Base-by-base conservation (phyloP, 2,113 vertebrate genomes). In the Henicopernis longicauda region DNA sequence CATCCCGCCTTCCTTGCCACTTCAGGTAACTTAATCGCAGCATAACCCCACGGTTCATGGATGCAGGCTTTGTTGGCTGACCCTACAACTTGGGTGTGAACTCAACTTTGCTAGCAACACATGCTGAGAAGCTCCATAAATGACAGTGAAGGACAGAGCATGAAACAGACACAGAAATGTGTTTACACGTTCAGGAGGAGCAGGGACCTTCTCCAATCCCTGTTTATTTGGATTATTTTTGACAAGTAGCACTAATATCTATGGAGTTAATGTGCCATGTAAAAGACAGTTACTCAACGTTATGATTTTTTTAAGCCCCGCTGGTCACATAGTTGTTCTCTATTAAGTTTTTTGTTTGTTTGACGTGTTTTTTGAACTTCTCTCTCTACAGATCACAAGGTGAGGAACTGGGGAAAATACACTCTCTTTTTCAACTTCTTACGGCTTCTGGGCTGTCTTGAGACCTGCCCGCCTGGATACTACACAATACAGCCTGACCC, bases 81-180 rank as follows among this genome's bases (percentile, higher is more conserved):
- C 14, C 42, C 45, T 62, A 44, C 16, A 85, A 25, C 20, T 13
- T 47, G 62, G 13, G 16, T 22, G 38, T 17, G 62, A 78, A 80
- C 62, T 77, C 50, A 73, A 20, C 38, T 66, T 90, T 44, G 54
- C 54, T 34, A 80, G 84, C 84, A 95, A 82, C 74, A 63, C 82
- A 90, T 21, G 67, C 84, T 49, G 50, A 94, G 78, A 95, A 91
- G 84, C 91, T 96, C 78, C 82, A 94, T 80, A 91, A 84, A 91
- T 32, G 54, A 95, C 95, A 97, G 93, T 40, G 74, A 95, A 95
- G 40, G 96, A 97, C 90, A 97, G 55, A 94, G 89, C 93, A 96
- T 78, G 95, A 91, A 95, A 96, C 84, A 96, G 87, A 96, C 93
- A 96, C 25, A 73, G 81, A 96, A 91, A 95, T 22, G 45, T 50